A percentile compares a stretch with the other conserved stretches of the same genome.
These are phyloP conservation scores for Spialia ferax DNA, from an alignment of 2,888 invertebrate species.

Conservation along the genomic window DNA sequence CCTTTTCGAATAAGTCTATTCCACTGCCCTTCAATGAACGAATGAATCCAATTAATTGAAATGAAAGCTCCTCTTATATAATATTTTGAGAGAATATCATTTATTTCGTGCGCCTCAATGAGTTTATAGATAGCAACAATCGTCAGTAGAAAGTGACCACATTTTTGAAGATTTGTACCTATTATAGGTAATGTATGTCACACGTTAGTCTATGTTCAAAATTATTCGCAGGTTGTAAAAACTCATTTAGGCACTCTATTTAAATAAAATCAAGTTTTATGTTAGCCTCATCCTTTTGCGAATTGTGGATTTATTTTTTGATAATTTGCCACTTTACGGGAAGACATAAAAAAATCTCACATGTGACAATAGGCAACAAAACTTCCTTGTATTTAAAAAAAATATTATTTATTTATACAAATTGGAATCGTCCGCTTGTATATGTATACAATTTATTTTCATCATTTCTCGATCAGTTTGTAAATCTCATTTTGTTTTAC, in stretches of 20 bases:
- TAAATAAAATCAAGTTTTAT: background rate
- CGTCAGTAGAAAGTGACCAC: background rate
- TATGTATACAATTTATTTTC: no score
- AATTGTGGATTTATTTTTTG: background rate
- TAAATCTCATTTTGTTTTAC: no score
- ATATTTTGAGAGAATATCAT: background rate
- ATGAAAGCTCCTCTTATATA: conserved; percentile 49
- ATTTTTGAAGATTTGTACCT: background rate
- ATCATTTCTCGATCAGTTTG: no score
- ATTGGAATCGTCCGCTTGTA: no score
- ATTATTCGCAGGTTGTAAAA: background rate
- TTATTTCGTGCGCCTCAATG: conserved; percentile 2
- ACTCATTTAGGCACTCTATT: conserved; percentile 19
- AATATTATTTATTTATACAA: no score
- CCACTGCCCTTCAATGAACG: background rate
- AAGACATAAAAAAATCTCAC: conserved; percentile 46
- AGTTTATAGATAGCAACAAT: background rate
- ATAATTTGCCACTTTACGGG: conserved; percentile 46
- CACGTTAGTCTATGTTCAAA: background rate
- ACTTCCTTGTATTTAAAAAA: background rate
- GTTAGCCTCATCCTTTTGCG: background rate
- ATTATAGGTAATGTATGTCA: no score
- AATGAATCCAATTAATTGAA: conserved; percentile 35
- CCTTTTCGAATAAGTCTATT: conserved; percentile 32
- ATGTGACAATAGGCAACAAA: background rate